Base-by-base conservation (phyloP, 53 echinoderm and acorn worm species). In the Arbacia lixula region DNA sequence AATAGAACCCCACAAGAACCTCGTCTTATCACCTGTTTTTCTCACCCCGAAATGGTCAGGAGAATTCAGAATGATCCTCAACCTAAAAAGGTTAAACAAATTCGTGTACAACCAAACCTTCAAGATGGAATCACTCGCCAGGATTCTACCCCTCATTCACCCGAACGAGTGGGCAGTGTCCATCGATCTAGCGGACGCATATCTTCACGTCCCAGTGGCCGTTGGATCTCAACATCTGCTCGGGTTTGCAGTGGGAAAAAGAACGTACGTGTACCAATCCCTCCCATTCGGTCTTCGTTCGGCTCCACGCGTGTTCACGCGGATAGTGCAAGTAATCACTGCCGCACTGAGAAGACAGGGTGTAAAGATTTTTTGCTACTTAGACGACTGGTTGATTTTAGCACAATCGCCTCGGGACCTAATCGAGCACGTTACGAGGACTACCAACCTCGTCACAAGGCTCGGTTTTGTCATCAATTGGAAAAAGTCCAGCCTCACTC, bases 91-190 rank as follows among this genome's bases (percentile, higher is more conserved):
- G 20, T 21, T 83, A 30, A 66, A 66, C 12, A 1, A 19, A 26
- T 64, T 11, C 22, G 33, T 83, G 0, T 25, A 36, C 3, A 49
- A 66, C 32, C 12, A 27, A 17, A 17, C 26, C 0, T 83, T 83
- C 83, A 83, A 83, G n/a, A 83, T 83, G 83, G 83, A 83, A 49
- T 3, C 31, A 1, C 64, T 83, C 31, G 2, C 29, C 12, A 54
- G 10, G 0, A 66, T 66, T 33, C 63, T 83, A 14, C 64, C 49
- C 14, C 66, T 66, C 24, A 29, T 83, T 12, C 3, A 2, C 1
- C 30, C 49, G 31, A 0, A 83, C 66, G 46, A 66, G 10, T 83
- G 33, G 49, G 51, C 66, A 8, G 83, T 25, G 1, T n/a, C 51
- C 28, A 65, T 83, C 8, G 83, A 83, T 21, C 35, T 83, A 2